A percentile compares a stretch with the other conserved stretches of the same genome.
phyloP scores from a whole-genome alignment of 2,888 invertebrate genomes.

The Heliconius cydno region DNA sequence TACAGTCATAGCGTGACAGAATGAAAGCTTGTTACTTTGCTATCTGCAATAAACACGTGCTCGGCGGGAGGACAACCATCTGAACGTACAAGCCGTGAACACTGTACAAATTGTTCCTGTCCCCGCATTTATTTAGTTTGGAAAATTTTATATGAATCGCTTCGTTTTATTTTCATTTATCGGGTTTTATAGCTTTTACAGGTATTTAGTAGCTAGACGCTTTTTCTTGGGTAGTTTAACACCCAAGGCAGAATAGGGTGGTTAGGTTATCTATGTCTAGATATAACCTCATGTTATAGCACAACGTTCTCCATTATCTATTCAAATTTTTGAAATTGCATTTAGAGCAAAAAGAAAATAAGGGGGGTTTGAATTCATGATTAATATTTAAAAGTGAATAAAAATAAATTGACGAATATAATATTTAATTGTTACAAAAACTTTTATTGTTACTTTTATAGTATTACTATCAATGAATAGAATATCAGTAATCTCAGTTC shows the following conservation, averaged over 20 bases:
- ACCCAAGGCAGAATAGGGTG: too few relatives aligned
- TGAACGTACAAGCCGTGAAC: constrained; percentile 18
- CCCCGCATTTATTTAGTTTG: neutral
- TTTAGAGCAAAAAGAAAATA: neutral
- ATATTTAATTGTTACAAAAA: neutral
- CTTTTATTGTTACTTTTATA: neutral
- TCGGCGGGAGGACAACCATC: constrained; percentile 11
- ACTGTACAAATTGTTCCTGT: constrained; percentile 14
- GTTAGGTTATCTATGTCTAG: too few relatives aligned
- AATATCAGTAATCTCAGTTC: too few relatives aligned
- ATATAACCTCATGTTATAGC: too few relatives aligned
- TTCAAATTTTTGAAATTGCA: neutral
- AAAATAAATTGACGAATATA: neutral
- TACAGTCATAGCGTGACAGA: constrained; percentile 17
- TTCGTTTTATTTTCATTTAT: constrained; percentile 2
- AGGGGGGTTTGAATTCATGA: too few relatives aligned
- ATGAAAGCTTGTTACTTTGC: constrained; percentile 26
- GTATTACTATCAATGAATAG: too few relatives aligned
- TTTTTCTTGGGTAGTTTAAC: neutral
- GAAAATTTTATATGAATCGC: constrained; percentile 20
- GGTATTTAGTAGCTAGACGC: neutral
- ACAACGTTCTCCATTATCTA: too few relatives aligned
- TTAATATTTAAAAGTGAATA: neutral
- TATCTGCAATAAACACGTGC: constrained; percentile 24
- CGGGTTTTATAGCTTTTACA: neutral